These are phyloP conservation scores for Dicycla oo DNA, from an alignment of 2,888 invertebrate genomes.

Conservation along the genomic window DNA sequence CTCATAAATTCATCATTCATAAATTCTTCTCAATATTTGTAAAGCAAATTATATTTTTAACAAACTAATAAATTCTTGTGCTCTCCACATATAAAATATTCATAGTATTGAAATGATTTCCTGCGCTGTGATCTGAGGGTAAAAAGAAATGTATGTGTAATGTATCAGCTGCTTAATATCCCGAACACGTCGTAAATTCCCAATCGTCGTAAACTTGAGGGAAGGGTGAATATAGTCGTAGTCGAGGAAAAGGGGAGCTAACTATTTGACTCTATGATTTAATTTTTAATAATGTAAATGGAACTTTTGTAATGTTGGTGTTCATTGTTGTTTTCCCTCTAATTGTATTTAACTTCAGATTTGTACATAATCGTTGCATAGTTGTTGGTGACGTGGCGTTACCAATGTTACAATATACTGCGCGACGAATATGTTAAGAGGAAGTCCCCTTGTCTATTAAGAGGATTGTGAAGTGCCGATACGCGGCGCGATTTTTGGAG, in stretches of 20 bases:
- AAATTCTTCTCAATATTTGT: background rate
- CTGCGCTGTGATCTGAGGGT: constrained; percentile 16
- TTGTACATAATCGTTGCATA: background rate
- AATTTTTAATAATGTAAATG: constrained; percentile 17
- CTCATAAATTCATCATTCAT: background rate
- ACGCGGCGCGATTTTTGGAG: no score
- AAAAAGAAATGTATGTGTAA: constrained; percentile 27
- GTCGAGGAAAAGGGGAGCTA: background rate
- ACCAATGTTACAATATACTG: background rate
- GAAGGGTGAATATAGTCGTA: constrained; percentile 27
- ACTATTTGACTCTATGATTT: constrained; percentile 13
- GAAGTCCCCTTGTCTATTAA: no score
- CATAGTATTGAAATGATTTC: constrained; percentile 47
- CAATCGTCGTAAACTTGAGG: constrained; percentile 32
- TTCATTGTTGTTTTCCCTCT: background rate
- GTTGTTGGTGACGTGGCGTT: background rate
- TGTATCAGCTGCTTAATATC: constrained; percentile 43
- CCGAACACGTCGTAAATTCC: constrained; percentile 44
- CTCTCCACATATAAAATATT: constrained; percentile 46
- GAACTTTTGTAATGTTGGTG: no score
- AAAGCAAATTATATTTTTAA: constrained; percentile 23
- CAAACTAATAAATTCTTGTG: constrained; percentile 14
- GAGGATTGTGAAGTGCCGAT: no score
- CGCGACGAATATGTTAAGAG: background rate
- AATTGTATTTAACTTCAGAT: background rate